A percentile compares a stretch with the other conserved stretches of the same genome.
These are phyloP conservation scores for Prunella fulvescens DNA, from an alignment of 2,113 vertebrate species.

Conservation along the genomic window DNA sequence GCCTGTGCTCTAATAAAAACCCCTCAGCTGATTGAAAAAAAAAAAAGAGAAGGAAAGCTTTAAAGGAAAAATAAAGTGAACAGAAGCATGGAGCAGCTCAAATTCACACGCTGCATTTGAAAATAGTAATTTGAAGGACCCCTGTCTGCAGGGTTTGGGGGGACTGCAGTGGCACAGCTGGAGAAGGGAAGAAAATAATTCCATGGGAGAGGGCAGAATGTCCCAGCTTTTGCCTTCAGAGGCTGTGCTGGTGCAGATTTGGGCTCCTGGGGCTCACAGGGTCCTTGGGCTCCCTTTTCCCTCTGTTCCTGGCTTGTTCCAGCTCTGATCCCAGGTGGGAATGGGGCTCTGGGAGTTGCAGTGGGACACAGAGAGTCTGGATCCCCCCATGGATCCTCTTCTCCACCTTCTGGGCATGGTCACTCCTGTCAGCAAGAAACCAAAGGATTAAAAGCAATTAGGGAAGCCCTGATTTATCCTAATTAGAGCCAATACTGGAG, in stretches of 20 bases:
- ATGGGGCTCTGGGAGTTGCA: not conserved
- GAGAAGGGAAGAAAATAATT: not conserved
- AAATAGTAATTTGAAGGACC: not conserved
- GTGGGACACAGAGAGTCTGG: not conserved
- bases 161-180: not conserved
- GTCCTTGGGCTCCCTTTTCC: not conserved
- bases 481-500: not conserved
- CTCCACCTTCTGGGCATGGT: not conserved
- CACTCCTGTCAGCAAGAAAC: not conserved
- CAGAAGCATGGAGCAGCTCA: not conserved
- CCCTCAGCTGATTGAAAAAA: not conserved
- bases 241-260: not conserved
- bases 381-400: not conserved
- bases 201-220: fast-evolving
- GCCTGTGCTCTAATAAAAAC: not conserved
- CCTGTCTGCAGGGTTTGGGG: not conserved
- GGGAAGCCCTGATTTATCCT: not conserved
- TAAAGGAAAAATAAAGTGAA: not conserved
- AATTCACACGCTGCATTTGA: not conserved
- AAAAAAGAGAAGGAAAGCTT: not conserved
- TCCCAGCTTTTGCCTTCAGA: not conserved
- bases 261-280: not conserved
- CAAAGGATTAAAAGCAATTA: not conserved
- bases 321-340: not conserved
- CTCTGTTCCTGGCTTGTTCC: not conserved